Conservation (phyloP, 2,888 invertebrate genomes). For the Athalia circularis region DNA sequence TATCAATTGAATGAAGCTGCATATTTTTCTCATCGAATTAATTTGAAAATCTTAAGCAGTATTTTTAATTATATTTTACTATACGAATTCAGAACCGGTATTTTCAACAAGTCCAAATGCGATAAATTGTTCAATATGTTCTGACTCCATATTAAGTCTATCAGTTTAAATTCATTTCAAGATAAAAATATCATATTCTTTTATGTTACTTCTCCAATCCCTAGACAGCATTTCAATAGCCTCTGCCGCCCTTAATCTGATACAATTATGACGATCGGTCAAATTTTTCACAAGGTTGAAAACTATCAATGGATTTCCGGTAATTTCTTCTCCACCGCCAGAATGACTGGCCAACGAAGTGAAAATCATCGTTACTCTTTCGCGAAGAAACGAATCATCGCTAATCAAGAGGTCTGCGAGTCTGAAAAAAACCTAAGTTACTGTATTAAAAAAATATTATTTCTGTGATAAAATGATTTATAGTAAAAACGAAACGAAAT, state of each 20-base stretch:
- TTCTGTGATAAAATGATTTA: too few relatives aligned
- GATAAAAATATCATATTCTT: not conserved
- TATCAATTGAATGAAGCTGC: too few relatives aligned
- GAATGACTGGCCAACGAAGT: conserved; percentile 69
- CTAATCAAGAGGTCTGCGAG: conserved; percentile 68
- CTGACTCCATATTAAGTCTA: not conserved
- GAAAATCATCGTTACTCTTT: conserved; percentile 70
- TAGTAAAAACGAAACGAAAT: too few relatives aligned
- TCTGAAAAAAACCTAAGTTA: conserved; percentile 55
- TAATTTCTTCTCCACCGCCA: conserved; percentile 71
- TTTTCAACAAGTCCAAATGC: too few relatives aligned
- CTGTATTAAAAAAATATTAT: too few relatives aligned
- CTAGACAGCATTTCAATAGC: conserved; percentile 71
- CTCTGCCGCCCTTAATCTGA: conserved; percentile 71
- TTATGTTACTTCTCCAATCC: conserved; percentile 52
- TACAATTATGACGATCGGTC: conserved; percentile 66
- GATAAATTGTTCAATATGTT: too few relatives aligned
- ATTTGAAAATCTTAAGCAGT: too few relatives aligned
- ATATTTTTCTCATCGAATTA: too few relatives aligned
- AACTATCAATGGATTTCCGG: conserved; percentile 66
- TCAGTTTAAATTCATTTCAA: not conserved
- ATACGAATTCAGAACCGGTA: too few relatives aligned
- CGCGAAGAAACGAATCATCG: conserved; percentile 69
- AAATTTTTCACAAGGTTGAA: conserved; percentile 66
- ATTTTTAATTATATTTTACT: too few relatives aligned